Base-by-base conservation (phyloP, 1,140 invertebrate genomes). In the Tetramorium simillimum region DNA sequence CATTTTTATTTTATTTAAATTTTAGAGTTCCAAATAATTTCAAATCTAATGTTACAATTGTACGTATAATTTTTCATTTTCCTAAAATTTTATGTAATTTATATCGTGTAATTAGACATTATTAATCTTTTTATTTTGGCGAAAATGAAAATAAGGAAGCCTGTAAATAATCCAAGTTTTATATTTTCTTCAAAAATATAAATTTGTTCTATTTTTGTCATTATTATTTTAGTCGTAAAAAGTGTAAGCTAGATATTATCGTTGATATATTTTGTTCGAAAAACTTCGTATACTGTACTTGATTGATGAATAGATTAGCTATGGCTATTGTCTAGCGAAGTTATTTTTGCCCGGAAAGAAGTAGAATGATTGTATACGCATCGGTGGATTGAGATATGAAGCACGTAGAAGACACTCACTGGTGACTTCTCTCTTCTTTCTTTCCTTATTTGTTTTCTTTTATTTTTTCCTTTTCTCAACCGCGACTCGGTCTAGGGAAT, bases 301-400 rank as follows among this genome's bases (percentile, higher is more conserved):
- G 80, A 82, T 21, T 33, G 80, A 82, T 46, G 24, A 70, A 73
- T 46, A 53, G 37, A 73, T 81, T 18, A 21, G 24, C 12, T 21
- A 37, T 51, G 10, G 10, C 65, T 73, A 49, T 73, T 82, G 65
- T 60, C 24, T 73, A 21, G 53, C 67, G 40, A 60, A 82, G 53
- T 73, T n/a, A 33, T 24, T 82, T 46, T 73, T 58, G 51, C 21
- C 9, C 24, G 67, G 67, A 28, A 82, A 73, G 37, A 82, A 73
- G 21, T 58, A 16, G 37, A 58, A 60, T 51, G 53, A 73, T 82
- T 73, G 37, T 73, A 81, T 18, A 82, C 69, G 80, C 67, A 73
- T 73, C 67, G 80, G 24, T 73, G 67, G 4, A 82, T 82, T 82
- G 65, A 82, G 53, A 82, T 82, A 82, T 46, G 51, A 82, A 73